Percentiles rank a stretch among this genome's conserved stretches.
Conservation (phyloP, 2,888 invertebrate genomes). For the Colostygia pectinataria region DNA sequence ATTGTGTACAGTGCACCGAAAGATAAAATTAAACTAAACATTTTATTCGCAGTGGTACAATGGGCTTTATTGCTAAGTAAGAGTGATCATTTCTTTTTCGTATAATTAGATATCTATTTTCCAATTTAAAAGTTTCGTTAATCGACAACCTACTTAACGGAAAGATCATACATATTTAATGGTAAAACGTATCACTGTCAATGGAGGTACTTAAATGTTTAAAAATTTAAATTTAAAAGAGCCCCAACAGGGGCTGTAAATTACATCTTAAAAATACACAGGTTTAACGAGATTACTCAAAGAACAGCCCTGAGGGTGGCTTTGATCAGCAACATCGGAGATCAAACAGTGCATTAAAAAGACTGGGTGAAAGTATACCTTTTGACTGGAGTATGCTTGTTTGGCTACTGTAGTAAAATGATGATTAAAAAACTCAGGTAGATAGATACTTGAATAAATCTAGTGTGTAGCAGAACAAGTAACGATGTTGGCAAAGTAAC, state of each 20-base stretch:
- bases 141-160: slow-evolving; percentile 29
- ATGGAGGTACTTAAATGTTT: slow-evolving; percentile 44
- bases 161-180: slow-evolving; percentile 41
- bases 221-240: slow-evolving; percentile 64
- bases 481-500: no score
- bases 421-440: slow-evolving; percentile 38
- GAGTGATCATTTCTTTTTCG: no score
- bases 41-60: no score
- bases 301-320: slow-evolving; percentile 49
- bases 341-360: slow-evolving; percentile 66
- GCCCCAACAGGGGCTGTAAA: slow-evolving; percentile 63
- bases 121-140: not conserved
- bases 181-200: slow-evolving; percentile 44
- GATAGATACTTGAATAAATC: slow-evolving; percentile 16
- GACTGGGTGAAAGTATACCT: slow-evolving; percentile 41
- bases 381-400: slow-evolving; percentile 35
- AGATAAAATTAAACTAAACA: no score
- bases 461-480: not conserved
- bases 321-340: slow-evolving; percentile 66
- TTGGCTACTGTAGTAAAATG: slow-evolving; percentile 24
- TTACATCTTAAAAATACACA: slow-evolving; percentile 72
- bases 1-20: no score
- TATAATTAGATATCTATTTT: no score
- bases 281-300: slow-evolving; percentile 64
- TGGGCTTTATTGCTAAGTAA: no score